Evolutionary conservation across 2,888 invertebrate genomes (phyloP).

Genomic region (Drosophila setosimentum): DNA sequence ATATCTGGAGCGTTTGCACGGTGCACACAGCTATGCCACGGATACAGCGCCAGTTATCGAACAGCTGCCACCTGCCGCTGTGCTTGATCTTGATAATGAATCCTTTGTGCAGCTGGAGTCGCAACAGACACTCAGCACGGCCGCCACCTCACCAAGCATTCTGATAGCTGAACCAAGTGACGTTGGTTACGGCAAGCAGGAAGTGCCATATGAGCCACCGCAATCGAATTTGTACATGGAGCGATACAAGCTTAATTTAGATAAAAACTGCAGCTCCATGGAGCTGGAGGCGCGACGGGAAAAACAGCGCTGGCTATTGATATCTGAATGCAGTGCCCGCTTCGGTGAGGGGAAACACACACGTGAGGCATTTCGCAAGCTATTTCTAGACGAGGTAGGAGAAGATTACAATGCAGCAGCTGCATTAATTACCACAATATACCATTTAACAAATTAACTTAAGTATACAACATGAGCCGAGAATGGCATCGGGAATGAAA

Average conservation of each 20-base stretch:
- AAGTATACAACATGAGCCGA: background rate
- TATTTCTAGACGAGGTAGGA: constrained; percentile 84
- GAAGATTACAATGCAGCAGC: constrained; percentile 27
- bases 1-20: constrained; percentile 84
- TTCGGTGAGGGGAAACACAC: constrained; percentile 85
- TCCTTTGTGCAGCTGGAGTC: constrained; percentile 28
- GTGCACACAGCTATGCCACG: constrained; percentile 51
- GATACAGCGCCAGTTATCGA: constrained; percentile 28
- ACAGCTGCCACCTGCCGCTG: constrained; percentile 45
- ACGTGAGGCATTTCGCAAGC: constrained; percentile 84
- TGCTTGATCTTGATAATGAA: constrained; percentile 51
- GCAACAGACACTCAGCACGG: constrained; percentile 10
- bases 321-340: constrained; percentile 85
- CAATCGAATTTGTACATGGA: constrained; percentile 82
- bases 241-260: constrained; percentile 84
- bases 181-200: constrained; percentile 66
- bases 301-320: constrained; percentile 85
- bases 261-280: constrained; percentile 85
- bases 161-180: constrained; percentile 51
- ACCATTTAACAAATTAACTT: background rate
- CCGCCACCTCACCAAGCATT: constrained; percentile 56
- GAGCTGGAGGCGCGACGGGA: constrained; percentile 85
- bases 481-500: constrained; percentile 22
- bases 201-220: constrained; percentile 75
- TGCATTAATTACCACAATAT: constrained; percentile 39